These are phyloP conservation scores for Phaenicophaeus curvirostris DNA, from an alignment of 2,797 vertebrate genomes.

Conservation along the genomic window DNA sequence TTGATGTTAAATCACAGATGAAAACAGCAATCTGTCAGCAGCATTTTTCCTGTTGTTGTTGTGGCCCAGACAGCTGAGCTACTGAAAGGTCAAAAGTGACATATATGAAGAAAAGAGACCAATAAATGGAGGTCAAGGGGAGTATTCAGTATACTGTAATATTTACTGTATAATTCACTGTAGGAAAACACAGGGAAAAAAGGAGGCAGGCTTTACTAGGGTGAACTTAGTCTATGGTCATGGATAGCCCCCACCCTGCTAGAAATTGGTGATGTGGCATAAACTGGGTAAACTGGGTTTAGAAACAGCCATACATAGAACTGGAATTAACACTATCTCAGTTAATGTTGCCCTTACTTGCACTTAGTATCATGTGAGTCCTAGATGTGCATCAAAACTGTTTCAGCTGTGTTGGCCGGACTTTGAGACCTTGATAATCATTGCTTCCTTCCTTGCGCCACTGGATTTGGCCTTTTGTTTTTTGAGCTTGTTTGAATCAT, in stretches of 20 bases:
- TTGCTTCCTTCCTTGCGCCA: not conserved
- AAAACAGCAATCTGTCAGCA: not conserved
- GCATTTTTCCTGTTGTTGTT: not conserved
- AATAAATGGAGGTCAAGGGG: not conserved
- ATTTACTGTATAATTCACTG: too few relatives aligned
- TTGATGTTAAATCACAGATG: not conserved
- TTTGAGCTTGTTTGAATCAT: not conserved
- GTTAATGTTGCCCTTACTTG: not conserved
- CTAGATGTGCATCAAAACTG: not conserved
- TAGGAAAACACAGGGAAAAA: not conserved
- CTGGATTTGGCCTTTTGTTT: not conserved
- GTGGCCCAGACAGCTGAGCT: not conserved
- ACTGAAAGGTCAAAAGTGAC: not conserved
- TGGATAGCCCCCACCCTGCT: not conserved
- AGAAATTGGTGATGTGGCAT: not conserved
- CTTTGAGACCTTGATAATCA: not conserved
- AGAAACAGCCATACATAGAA: not conserved
- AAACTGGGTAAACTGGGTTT: rapidly evolving
- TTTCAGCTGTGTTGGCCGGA: not conserved
- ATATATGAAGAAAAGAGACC: not conserved
- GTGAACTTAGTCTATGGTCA: not conserved
- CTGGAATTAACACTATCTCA: not conserved
- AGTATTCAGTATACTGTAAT: not conserved
- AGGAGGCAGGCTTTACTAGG: not conserved
- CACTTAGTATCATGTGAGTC: not conserved